A percentile compares a stretch with the other conserved stretches of the same genome.
These are phyloP conservation scores for Desoria tigrina DNA, from an alignment of 2,888 invertebrate species.

Conservation along the genomic window DNA sequence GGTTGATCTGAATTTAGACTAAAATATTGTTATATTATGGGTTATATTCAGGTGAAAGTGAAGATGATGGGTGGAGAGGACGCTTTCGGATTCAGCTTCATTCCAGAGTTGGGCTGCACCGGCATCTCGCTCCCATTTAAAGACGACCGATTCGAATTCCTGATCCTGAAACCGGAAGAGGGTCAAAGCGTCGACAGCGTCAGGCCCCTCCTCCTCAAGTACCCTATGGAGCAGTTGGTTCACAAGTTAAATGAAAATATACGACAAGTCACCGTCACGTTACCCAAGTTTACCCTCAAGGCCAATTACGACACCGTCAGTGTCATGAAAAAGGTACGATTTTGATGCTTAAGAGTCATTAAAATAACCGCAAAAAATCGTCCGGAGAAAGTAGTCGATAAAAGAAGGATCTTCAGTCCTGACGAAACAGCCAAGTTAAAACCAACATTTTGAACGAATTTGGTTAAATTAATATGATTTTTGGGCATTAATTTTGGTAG, in stretches of 20 bases:
- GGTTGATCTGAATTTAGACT: conserved; percentile 2
- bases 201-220: conserved; percentile 22
- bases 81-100: conserved; percentile 29
- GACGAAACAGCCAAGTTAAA: too few species aligned
- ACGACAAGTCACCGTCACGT: conserved; percentile 31
- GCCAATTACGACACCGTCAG: conserved; percentile 30
- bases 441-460: background rate
- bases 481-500: too few species aligned
- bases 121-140: conserved; percentile 42
- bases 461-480: too few species aligned
- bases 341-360: too few species aligned
- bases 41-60: too few species aligned
- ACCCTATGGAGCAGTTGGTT: conserved; percentile 25
- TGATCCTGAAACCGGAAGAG: conserved; percentile 38
- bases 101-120: conserved; percentile 24
- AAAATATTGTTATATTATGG: too few species aligned
- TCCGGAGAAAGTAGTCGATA: background rate
- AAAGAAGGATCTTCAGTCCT: too few species aligned
- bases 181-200: conserved; percentile 18
- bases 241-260: conserved; percentile 26
- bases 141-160: conserved; percentile 38
- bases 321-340: conserved; percentile 30
- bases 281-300: conserved; percentile 42
- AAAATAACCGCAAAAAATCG: conserved; percentile 1
- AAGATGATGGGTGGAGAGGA: conserved; percentile 36